phyloP scores from a whole-genome alignment of 2,113 vertebrate genomes.

The Trogon surrucura region DNA sequence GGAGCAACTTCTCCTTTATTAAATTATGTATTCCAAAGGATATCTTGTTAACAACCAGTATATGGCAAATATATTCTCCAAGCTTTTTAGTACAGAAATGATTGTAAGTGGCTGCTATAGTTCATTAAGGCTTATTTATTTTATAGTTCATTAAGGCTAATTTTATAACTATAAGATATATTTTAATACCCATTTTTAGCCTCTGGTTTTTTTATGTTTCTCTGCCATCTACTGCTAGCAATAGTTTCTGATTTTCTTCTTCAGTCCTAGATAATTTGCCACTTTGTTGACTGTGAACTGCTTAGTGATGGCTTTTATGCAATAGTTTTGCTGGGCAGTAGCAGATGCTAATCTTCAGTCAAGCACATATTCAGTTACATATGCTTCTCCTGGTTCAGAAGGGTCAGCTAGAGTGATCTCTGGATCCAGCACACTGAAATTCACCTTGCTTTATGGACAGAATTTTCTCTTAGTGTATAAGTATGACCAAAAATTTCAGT shows the following conservation, averaged over 20 bases:
- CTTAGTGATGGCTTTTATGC: background rate
- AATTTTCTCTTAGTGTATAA: background rate
- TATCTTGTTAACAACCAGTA: conserved; percentile 4
- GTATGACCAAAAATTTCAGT: background rate
- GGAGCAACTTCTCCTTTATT: background rate
- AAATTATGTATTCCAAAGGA: conserved; percentile 13
- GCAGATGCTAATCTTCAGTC: background rate
- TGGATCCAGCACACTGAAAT: background rate
- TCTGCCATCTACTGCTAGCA: conserved; percentile 41
- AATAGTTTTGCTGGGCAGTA: background rate
- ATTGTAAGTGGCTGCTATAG: conserved; percentile 42
- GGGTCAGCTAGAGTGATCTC: background rate
- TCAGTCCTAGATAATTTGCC: background rate
- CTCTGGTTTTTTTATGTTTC: background rate
- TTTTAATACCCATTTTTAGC: conserved; percentile 21
- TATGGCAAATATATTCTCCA: background rate
- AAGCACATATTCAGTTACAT: background rate
- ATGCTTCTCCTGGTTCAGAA: background rate
- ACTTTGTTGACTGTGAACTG: background rate
- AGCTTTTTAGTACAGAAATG: conserved; percentile 44
- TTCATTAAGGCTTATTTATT: conserved; percentile 59
- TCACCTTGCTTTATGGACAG: background rate
- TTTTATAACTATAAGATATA: conserved; percentile 28
- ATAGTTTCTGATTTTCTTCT: background rate
- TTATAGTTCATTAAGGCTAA: conserved; percentile 49